Base-by-base conservation (phyloP, 2,888 invertebrate species). In the Plemyria rubiginata region DNA sequence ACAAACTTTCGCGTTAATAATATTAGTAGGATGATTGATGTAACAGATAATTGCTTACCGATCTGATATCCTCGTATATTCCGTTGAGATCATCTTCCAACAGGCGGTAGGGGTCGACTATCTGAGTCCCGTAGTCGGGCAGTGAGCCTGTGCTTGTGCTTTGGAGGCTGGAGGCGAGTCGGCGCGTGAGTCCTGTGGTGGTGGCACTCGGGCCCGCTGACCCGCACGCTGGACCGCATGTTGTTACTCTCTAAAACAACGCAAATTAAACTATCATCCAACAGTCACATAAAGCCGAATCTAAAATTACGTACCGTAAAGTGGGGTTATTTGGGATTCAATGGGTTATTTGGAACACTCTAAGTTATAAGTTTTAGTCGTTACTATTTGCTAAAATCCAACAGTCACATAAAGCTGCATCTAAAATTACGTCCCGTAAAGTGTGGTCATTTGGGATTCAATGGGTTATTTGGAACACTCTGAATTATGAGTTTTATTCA, bases 11-110 rank as follows among this genome's bases (percentile, higher is more conserved):
- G n/a, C n/a, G n/a, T n/a, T n/a, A n/a, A n/a, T n/a, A n/a, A n/a
- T n/a, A n/a, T n/a, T n/a, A n/a, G n/a, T n/a, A n/a, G n/a, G n/a
- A n/a, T 8, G 32, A 8, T 8, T 32, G 6, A 32, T 32, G 36
- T 41, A 41, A 13, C 22, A 29, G 5, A 46, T 32, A 12, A 40
- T 51, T 32, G 59, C 87, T 85, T 88, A 98, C 98, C 93, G 96
- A 94, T 95, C 96, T 94, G 83, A 98, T 97, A 84, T 97, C 96
- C 77, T 95, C 95, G 84, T 97, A 97, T 77, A 98, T 95, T 76
- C 96, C 96, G 84, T 96, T 96, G 68, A 98, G 95, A 85, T 98
- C 98, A 78, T 97, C 96, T 78, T 97, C 97, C 68, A 97, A 94
- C 70, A 98, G 93, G 76, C 95, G 95, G 86, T 97, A 98, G 66